Base-by-base conservation (phyloP, 2,888 invertebrate species). In the Agrochola circellaris region DNA sequence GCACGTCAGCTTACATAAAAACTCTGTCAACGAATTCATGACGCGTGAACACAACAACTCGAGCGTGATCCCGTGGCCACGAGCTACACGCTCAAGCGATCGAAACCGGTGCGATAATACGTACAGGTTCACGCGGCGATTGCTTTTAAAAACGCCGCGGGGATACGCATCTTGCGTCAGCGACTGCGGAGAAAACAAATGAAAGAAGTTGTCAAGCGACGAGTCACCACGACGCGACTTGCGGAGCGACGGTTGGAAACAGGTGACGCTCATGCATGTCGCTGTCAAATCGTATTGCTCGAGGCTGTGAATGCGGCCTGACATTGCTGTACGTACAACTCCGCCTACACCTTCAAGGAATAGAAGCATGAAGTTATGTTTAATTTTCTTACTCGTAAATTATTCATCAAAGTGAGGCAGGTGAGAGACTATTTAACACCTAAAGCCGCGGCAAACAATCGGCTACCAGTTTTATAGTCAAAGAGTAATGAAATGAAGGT, bases 361-460 rank as follows among this genome's bases (percentile, higher is more conserved):
- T 11, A 75, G 5, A 26, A 1, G 15, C 34, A 8, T 3, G 20
- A 66, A 30, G 30, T n/a, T 60, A 13, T 6, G n/a, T 60, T 60
- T n/a, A 77, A 38, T 54, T 42, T 51, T 30, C 38, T 30, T 17
- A 54, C 42, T 34, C 20, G 26, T 51, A 34, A 72, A 72, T 69
- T 61, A 72, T 69, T 69, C 61, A 69, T 77, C 51, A 66, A 67
- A 82, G 26, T 48, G 45, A 13, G 51, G 17, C 34, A 30, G 54
- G 48, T 45, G 56, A 48, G 30, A 48, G 45, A 69, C 51, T 79
- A 79, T 79, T 80, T 65, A 76, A 76, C 60, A 69, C 30, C 54
- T 60, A 48, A 66, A 58, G n/a, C 23, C 69, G 30, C 34, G 61
- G 56, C 23, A 60, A 48, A 80, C 62, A 71, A 58, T 71, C 15